These are phyloP conservation scores for Campoplex nolae DNA, from an alignment of 2,888 invertebrate species.

Conservation along the genomic window DNA sequence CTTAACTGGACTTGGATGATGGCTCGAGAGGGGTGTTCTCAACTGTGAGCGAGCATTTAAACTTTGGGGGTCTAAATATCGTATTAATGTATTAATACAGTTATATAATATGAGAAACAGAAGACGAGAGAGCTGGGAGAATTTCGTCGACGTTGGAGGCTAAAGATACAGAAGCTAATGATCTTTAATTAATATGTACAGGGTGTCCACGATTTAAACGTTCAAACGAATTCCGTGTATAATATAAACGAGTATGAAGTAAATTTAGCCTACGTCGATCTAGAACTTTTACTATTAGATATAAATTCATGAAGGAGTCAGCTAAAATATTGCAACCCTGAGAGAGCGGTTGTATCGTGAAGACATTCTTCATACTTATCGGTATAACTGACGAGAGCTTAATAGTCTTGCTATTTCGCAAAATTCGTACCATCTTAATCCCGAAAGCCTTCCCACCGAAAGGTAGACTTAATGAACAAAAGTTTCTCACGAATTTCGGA, in stretches of 20 bases:
- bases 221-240: not conserved
- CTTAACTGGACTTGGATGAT: constrained; percentile 10
- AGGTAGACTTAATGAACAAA: constrained; percentile 67
- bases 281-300: not conserved
- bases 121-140: constrained; percentile 20
- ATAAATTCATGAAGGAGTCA: constrained; percentile 37
- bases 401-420: constrained; percentile 32
- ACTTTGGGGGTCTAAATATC: constrained; percentile 43
- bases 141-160: constrained; percentile 41
- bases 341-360: constrained; percentile 25
- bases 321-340: constrained; percentile 19
- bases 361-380: not conserved
- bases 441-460: constrained; percentile 29
- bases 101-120: constrained; percentile 23
- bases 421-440: constrained; percentile 32
- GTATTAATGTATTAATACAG: constrained; percentile 27
- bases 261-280: not conserved
- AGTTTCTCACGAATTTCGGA: constrained; percentile 58
- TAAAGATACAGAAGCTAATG: constrained; percentile 53
- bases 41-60: constrained; percentile 39
- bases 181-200: constrained; percentile 45
- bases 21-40: not conserved
- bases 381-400: constrained; percentile 34
- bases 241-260: not conserved
- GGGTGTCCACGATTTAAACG: not conserved